Conservation (phyloP, 1,140 invertebrate genomes). For the Drosophila nikananu region DNA sequence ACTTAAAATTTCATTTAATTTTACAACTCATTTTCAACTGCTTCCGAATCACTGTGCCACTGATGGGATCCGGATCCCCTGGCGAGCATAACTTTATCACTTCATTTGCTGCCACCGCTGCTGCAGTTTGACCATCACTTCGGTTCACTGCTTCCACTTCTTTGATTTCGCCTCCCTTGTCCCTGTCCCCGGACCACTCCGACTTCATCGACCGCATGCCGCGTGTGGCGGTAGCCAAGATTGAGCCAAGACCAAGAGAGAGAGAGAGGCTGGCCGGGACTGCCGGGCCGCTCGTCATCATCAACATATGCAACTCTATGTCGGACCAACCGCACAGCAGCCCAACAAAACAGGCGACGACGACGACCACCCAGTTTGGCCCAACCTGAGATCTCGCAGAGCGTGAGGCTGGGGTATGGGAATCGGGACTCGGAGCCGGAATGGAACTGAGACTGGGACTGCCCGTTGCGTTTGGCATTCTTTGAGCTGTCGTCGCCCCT, state of each 20-base stretch:
- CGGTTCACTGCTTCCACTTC: constrained; percentile 63
- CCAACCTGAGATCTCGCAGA: constrained; percentile 40
- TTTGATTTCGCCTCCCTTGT: constrained; percentile 53
- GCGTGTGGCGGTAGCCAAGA: constrained; percentile 74
- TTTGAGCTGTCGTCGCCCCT: constrained; percentile 78
- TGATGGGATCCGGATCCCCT: constrained; percentile 60
- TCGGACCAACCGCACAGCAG: constrained; percentile 80
- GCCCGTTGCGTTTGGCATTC: constrained; percentile 78
- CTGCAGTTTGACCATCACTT: constrained; percentile 80
- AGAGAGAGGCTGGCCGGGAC: constrained; percentile 4
- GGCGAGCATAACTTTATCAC: constrained; percentile 81
- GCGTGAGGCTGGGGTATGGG: constrained; percentile 15
- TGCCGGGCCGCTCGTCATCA: constrained; percentile 61
- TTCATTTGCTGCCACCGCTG: constrained; percentile 74
- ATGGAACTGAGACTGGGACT: constrained; percentile 50
- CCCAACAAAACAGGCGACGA: constrained; percentile 69
- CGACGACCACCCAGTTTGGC: constrained; percentile 56
- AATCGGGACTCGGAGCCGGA: constrained; percentile 17
- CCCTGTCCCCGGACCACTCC: neutral
- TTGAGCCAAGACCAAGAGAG: constrained; percentile 43
- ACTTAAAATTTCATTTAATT: neutral
- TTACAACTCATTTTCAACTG: neutral
- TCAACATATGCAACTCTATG: constrained; percentile 75
- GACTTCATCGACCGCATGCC: constrained; percentile 68
- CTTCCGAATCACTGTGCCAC: constrained; percentile 15